These are phyloP conservation scores for Fragum whitleyi DNA, from an alignment of 2,888 invertebrate species.

Conservation along the genomic window DNA sequence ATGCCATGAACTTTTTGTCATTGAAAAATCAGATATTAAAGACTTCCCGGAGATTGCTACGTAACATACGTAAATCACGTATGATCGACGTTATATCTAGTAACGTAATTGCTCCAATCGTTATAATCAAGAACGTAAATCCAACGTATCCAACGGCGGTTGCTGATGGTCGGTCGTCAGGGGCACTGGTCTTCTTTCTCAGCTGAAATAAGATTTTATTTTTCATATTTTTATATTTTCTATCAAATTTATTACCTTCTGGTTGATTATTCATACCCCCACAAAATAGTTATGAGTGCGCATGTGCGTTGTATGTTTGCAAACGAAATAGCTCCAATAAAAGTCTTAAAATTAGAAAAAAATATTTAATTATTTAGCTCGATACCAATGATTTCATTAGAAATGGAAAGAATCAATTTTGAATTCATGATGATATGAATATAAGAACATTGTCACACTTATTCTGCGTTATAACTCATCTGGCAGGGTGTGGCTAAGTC, in stretches of 20 bases:
- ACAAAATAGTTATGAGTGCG: no score
- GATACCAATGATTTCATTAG: no score
- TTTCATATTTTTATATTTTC: neutral
- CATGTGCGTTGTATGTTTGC: no score
- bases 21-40: constrained; percentile 33
- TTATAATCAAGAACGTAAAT: constrained; percentile 38
- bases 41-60: constrained; percentile 37
- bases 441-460: no score
- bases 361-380: no score
- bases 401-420: no score
- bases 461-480: no score
- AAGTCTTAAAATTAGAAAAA: no score
- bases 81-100: constrained; percentile 48
- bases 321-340: no score
- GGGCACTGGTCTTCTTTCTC: constrained; percentile 52
- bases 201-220: constrained; percentile 32
- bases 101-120: constrained; percentile 32
- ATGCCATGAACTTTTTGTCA: no score
- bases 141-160: constrained; percentile 51
- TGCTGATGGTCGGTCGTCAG: constrained; percentile 54
- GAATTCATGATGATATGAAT: no score
- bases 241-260: neutral
- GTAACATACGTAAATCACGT: constrained; percentile 37
- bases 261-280: neutral
- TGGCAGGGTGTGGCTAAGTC: no score